phyloP scores from a whole-genome alignment of 2,888 invertebrate species.

The Crocallis elinguaria region DNA sequence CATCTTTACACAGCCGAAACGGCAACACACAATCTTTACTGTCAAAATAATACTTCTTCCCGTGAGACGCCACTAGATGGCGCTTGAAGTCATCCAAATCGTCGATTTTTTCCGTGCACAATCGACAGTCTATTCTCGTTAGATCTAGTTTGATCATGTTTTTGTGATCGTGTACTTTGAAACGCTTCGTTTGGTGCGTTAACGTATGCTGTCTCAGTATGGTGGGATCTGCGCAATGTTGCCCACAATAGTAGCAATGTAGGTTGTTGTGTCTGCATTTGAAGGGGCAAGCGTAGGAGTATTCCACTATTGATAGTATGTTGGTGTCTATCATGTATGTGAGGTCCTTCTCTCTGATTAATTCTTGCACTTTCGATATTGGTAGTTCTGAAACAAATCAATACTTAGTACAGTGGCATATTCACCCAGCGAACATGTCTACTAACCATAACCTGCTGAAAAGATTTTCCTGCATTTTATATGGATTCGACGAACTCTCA shows the following conservation, averaged over 20 bases:
- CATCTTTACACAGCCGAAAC: slow-evolving; percentile 58
- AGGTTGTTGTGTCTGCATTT: slow-evolving; percentile 74
- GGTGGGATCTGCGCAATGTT: slow-evolving; percentile 55
- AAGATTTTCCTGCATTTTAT: no score
- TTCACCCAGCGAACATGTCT: not conserved
- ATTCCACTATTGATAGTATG: slow-evolving; percentile 68
- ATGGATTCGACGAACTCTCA: no score
- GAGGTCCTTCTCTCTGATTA: slow-evolving; percentile 69
- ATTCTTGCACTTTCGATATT: slow-evolving; percentile 68
- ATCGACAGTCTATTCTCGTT: slow-evolving; percentile 67
- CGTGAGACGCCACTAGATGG: slow-evolving; percentile 60
- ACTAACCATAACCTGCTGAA: no score
- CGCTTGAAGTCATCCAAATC: slow-evolving; percentile 62
- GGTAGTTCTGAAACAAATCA: slow-evolving; percentile 59
- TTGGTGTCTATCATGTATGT: slow-evolving; percentile 73
- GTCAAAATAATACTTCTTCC: slow-evolving; percentile 67
- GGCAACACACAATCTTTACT: slow-evolving; percentile 66
- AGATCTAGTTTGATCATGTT: slow-evolving; percentile 76
- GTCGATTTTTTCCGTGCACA: slow-evolving; percentile 58
- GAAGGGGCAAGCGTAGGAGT: slow-evolving; percentile 71
- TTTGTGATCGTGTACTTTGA: slow-evolving; percentile 69
- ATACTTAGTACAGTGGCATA: not conserved
- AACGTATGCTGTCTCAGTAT: slow-evolving; percentile 56
- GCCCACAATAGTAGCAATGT: slow-evolving; percentile 72
- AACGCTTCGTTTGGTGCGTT: slow-evolving; percentile 59